phyloP scores from a whole-genome alignment of 2,888 invertebrate species.

The Xanthostigma xanthostigma region DNA sequence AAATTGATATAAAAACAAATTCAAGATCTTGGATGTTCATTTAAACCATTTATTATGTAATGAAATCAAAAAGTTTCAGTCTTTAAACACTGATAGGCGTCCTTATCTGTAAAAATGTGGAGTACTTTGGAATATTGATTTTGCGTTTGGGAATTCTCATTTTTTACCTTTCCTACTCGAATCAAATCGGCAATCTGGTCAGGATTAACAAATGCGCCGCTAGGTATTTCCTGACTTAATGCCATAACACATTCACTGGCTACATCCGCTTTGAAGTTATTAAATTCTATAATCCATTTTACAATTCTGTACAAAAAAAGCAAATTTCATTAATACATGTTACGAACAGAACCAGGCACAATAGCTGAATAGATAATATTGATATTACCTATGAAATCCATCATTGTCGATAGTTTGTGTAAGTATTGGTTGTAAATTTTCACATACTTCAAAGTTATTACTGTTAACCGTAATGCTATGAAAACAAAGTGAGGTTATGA shows the following conservation, averaged over 20 bases:
- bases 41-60: no score
- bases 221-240: constrained; percentile 23
- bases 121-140: not conserved
- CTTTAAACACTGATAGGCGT: no score
- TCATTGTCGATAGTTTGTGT: constrained; percentile 31
- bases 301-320: constrained; percentile 24
- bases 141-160: not conserved
- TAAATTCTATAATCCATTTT: constrained; percentile 30
- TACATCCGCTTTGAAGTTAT: constrained; percentile 15
- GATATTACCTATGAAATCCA: constrained; percentile 30
- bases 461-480: no score
- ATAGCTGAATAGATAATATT: no score
- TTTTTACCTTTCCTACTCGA: constrained; percentile 19
- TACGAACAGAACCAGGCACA: not conserved
- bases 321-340: not conserved
- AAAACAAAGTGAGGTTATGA: no score
- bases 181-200: constrained; percentile 29
- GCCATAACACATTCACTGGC: constrained; percentile 21
- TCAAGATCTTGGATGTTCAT: no score
- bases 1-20: no score
- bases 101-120: no score
- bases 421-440: constrained; percentile 7
- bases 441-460: no score
- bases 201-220: constrained; percentile 29
- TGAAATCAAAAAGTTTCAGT: no score